Base-by-base conservation (phyloP, 2,888 invertebrate species). In the Conops quadrifasciatus region DNA sequence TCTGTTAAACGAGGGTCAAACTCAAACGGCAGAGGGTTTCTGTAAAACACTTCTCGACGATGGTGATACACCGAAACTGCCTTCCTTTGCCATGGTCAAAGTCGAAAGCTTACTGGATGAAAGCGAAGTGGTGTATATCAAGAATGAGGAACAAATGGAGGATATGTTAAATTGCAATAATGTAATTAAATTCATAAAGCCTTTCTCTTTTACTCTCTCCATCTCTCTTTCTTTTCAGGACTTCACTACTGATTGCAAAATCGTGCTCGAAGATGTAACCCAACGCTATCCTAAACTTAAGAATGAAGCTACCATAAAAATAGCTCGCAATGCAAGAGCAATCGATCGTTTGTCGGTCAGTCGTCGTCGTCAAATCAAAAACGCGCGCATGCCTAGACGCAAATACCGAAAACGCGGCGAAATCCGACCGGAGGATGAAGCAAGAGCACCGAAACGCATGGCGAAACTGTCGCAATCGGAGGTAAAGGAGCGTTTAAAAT, bases 401-500 rank as follows among this genome's bases (percentile, higher is more conserved):
- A 80, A 78, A 70, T 80, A 80, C 71, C 77, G 78, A 3, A 81
- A 80, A 65, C 76, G 80, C 7, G 64, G 69, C 49, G 56, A 70
- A 13, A 65, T 24, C n/a, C 71, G 65, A 24, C 11, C 58, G 36
- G 67, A 43, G 26, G 71, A 70, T 36, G 68, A 68, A 7, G 1
- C 16, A 15, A 26, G 28, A 49, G 68, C 26, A 19, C 76, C 82
- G 0, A 77, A 78, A 24, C 83, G 84, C 3, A 78, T 80, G 36
- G 78, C 82, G 24, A 81, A 80, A 63, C 75, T 83, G 11, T 77
- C 79, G 1, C 81, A 82, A 59, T 79, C 78, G 62, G 80, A 83
- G 71, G 75, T 83, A 0, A 83, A 78, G 43, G 81, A 80, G 60
- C 84, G 84, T 1, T 75, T 83, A 49, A 83, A 80, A 62, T 51